Conservation (phyloP, 2,797 vertebrate genomes). For the Paratrypauchen microcephalus region DNA sequence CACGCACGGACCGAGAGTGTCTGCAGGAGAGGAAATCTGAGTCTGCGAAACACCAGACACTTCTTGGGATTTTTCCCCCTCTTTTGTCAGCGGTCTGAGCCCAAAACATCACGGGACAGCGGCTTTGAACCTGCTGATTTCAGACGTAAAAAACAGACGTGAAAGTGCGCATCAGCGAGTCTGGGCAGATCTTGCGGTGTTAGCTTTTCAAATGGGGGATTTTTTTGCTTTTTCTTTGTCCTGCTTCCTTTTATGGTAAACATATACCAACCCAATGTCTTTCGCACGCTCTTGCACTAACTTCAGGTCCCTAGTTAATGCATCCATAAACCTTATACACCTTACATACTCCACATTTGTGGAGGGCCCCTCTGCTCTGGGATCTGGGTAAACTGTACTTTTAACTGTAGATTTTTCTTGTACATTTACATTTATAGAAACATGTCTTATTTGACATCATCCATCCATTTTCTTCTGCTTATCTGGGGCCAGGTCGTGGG, state of each 20-base stretch:
- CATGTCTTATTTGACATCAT: too few relatives aligned
- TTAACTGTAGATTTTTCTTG: too few relatives aligned
- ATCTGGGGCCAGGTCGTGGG: too few relatives aligned
- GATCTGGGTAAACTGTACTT: too few relatives aligned
- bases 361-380: too few relatives aligned
- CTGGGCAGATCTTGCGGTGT: not conserved
- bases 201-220: too few relatives aligned
- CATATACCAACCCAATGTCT: too few relatives aligned
- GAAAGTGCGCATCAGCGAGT: conserved; percentile 28
- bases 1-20: conserved; percentile 4
- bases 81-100: conserved; percentile 9
- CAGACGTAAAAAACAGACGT: conserved; percentile 6
- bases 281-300: not conserved
- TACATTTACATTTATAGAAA: too few relatives aligned
- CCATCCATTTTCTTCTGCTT: too few relatives aligned
- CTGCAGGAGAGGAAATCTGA: conserved; percentile 15
- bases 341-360: too few relatives aligned
- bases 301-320: not conserved
- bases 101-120: conserved; percentile 24
- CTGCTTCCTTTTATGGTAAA: not conserved
- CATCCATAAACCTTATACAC: not conserved
- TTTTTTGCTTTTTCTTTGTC: not conserved
- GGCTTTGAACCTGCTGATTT: conserved; percentile 36
- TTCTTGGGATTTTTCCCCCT: conserved; percentile 9
- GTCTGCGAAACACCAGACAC: conserved; percentile 28